Base-by-base conservation (phyloP, 2,888 invertebrate genomes). In the Drosophila demipolita region DNA sequence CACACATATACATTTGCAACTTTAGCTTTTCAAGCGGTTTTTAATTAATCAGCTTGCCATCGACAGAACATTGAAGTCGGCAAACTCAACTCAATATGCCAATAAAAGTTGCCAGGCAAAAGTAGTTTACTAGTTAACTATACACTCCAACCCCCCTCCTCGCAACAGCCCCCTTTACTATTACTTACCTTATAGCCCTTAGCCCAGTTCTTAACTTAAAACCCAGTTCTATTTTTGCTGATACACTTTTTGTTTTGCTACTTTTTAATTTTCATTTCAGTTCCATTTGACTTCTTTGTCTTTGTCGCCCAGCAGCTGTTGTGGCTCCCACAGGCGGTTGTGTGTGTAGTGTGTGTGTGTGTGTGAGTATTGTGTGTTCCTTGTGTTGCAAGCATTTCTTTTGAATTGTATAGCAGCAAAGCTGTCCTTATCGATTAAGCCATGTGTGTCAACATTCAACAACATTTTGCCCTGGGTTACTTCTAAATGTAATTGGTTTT, bases 31-130 rank as follows among this genome's bases (percentile, higher is more conserved):
- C 67, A 72, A 66, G 73, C 68, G 68, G 83, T 83, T 86, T 83
- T 86, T 88, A 90, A 86, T 89, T 86, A 89, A 86, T 89, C 85
- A 89, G 86, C 71, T 63, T 63, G 81, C 89, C 78, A 89, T 90
- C 83, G 86, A 83, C 80, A 88, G 29, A 29, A 29, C 86, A 82
- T 26, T 38, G 72, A 62, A 80, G 69, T 73, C 75, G 35, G 75
- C 70, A 79, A 85, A 85, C 75, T 77, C 38, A 62, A 65, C 55
- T 75, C 75, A 75, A 79, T 85, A 65, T 73, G 80, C 80, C 85
- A 83, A 73, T 80, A 71, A 83, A 83, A 80, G 74, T 85, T 77
- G 75, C 58, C 54, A 74, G 64, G 63, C 59, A 64, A 58, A 54
- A 20, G 38, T 11, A 17, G 57, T 40, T 20, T 15, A 15, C 15